Evolutionary conservation across 1,140 invertebrate genomes (phyloP), one percentile per base, ranked within the genome.

Genomic region (Ceratitis capitata): DNA sequence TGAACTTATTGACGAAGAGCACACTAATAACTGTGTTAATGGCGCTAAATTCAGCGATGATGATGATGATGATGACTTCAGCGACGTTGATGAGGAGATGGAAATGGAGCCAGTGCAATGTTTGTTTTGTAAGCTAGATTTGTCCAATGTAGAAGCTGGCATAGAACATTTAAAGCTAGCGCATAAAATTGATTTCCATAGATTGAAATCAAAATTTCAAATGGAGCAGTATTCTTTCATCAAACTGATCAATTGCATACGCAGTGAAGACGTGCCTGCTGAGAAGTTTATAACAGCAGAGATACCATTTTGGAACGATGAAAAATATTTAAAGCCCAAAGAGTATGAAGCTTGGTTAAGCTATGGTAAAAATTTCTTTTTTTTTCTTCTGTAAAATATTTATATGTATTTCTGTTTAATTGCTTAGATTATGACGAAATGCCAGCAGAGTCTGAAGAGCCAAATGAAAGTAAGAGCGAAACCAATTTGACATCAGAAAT

Each of bases 201-300:
- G 92, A 29, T 92, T 97, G 51, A 96, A 96, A 91, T 89, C 91
- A 1, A 95, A 94, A 87, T 95, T 95, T 88, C 94, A 94, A 85
- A 94, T 98, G 93, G 97, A 98, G 89, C 95, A 95, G 88, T 97
- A 97, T 92, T 95, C 95, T 0, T 98, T 96, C 87, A 97, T 98
- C 26, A 97, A 92, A 91, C 92, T 98, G 87, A 95, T 98, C 16
- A 98, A 98, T 92, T 98, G 95, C 89, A 95, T 98, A 83, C 94
- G 97, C 88, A 93, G 92, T 42, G 92, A 95, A 83, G 94, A 95
- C 87, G 89, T 94, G 26, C 92, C 88, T n/a, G 92, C 93, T 49
- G 91, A 94, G 56, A 92, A 94, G 32, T 91, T 97, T 16, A 93
- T 94, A 53, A 91, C 92, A 16, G 88, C 93, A 5, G 89, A 92